Percentiles rank a stretch among this genome's conserved stretches.
phyloP scores from a whole-genome alignment of 2,113 vertebrate species.

The Brachyistius frenatus region DNA sequence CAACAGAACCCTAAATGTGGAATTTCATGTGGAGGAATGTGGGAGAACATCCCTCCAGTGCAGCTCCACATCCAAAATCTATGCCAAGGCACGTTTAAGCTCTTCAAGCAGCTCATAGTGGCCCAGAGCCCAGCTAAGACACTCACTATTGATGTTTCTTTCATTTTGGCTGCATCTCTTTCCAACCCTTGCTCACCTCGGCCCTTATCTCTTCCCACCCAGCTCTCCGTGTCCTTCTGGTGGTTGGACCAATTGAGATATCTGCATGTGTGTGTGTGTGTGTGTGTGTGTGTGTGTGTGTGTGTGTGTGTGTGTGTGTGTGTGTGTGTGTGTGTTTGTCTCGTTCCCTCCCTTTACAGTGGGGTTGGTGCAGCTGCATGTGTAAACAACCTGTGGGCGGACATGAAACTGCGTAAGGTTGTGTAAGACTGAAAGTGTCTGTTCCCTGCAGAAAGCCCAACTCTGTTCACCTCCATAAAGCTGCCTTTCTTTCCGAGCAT shows the following conservation, averaged over 20 bases:
- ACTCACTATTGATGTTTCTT: constrained; percentile 63
- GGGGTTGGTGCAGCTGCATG: constrained; percentile 59
- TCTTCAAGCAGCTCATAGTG: constrained; percentile 49
- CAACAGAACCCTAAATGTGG: constrained; percentile 33
- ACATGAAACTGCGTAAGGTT: constrained; percentile 50
- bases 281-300: background rate
- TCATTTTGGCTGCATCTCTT: constrained; percentile 49
- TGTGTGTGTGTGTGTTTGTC: constrained; percentile 16
- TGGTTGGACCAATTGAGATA: constrained; percentile 36
- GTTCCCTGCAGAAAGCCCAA: constrained; percentile 76
- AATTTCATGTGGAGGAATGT: constrained; percentile 56
- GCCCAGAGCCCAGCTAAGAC: constrained; percentile 65
- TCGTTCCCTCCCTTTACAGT: constrained; percentile 33
- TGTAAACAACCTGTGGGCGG: constrained; percentile 72
- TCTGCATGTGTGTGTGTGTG: constrained; percentile 7
- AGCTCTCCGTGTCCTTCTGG: constrained; percentile 52
- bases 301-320: constrained; percentile 3
- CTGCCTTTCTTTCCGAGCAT: constrained; percentile 71
- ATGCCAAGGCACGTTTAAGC: constrained; percentile 65
- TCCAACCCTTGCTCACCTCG: constrained; percentile 52
- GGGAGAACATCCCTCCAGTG: constrained; percentile 47
- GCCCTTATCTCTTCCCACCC: constrained; percentile 70
- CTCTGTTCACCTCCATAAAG: constrained; percentile 82
- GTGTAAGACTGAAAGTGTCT: constrained; percentile 70
- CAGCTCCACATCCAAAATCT: constrained; percentile 41